Conservation (phyloP, 2,888 invertebrate species). For the Leucophenga montana region DNA sequence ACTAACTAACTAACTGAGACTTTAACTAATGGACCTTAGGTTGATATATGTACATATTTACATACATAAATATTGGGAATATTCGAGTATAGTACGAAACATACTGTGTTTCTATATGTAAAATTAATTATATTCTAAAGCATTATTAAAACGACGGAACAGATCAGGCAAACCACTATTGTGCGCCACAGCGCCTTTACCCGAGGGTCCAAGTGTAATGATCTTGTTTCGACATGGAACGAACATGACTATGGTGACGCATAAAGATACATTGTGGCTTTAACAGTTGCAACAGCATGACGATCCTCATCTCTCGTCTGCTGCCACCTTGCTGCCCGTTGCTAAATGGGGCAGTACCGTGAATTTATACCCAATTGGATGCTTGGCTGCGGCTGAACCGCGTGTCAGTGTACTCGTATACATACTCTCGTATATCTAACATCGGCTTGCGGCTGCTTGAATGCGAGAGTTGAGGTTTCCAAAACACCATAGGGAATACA, state of each 20-base stretch:
- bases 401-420: not conserved
- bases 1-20: no score
- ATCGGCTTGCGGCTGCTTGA: not conserved
- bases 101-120: conserved; percentile 46
- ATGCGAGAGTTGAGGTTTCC: conserved; percentile 8
- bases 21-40: no score
- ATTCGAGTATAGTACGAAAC: no score
- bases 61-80: no score
- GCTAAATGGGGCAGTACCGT: no score
- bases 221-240: conserved; percentile 50
- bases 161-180: conserved; percentile 32
- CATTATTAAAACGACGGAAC: conserved; percentile 64
- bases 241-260: conserved; percentile 63
- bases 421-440: not conserved
- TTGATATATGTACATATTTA: no score
- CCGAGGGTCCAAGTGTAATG: conserved; percentile 39
- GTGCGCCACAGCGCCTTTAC: no score
- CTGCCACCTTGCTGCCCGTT: conserved; percentile 3
- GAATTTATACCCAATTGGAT: no score
- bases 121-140: conserved; percentile 66
- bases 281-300: no score
- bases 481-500: conserved; percentile 50
- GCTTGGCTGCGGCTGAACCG: no score
- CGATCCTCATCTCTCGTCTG: conserved; percentile 7
- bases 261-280: conserved; percentile 35